Conservation (phyloP, 2,113 vertebrate genomes). For the Seriola aureovittata region DNA sequence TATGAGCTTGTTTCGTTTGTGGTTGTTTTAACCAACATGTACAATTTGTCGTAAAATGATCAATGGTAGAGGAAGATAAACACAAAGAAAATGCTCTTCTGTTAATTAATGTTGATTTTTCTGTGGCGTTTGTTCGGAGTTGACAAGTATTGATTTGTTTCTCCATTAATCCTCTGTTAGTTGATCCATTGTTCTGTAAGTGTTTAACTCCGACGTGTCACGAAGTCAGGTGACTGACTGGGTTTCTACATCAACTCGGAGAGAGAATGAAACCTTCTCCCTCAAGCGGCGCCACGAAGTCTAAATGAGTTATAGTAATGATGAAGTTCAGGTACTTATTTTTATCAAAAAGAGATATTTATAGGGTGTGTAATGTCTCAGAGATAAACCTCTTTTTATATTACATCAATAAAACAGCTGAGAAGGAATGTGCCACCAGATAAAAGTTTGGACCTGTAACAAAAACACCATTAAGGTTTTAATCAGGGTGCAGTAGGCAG, state of each 20-base stretch:
- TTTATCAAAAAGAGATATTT: slow-evolving; percentile 23
- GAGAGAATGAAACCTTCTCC: neutral
- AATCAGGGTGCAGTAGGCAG: slow-evolving; percentile 60
- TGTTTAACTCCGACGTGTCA: neutral
- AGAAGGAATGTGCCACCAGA: slow-evolving; percentile 35
- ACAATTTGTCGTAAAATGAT: neutral
- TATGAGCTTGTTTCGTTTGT: too few species aligned
- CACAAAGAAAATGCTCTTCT: neutral
- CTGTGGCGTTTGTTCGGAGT: neutral
- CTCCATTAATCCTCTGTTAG: neutral
- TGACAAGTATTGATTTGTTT: slow-evolving; percentile 1
- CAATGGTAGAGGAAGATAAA: neutral
- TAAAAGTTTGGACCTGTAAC: slow-evolving; percentile 67
- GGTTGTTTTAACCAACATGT: too few species aligned
- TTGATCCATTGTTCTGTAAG: neutral
- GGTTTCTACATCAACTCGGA: neutral
- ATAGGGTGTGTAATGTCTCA: neutral
- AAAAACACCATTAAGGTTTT: slow-evolving; percentile 73
- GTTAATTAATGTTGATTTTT: neutral
- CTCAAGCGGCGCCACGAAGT: neutral
- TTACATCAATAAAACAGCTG: slow-evolving; percentile 40
- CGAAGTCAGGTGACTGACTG: neutral
- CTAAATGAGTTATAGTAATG: neutral
- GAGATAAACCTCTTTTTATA: slow-evolving; percentile 19
- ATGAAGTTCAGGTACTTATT: slow-evolving; percentile 25